phyloP scores from a whole-genome alignment of 2,888 invertebrate genomes.

The Pristionchus mayeri region DNA sequence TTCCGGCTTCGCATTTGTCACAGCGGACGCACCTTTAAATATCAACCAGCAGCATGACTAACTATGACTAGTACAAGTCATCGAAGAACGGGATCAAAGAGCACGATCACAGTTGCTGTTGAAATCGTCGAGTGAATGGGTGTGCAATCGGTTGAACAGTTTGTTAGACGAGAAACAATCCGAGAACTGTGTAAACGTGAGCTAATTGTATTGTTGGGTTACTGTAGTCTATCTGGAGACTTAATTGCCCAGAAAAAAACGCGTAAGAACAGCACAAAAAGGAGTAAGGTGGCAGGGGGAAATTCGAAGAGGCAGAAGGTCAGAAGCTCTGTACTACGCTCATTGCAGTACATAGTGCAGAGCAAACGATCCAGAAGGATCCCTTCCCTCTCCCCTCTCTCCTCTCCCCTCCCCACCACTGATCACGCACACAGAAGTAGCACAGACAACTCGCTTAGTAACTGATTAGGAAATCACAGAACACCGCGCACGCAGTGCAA shows the following conservation, averaged over 20 bases:
- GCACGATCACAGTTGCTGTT: no score
- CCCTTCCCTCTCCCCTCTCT: constrained; percentile 53
- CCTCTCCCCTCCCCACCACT: constrained; percentile 50
- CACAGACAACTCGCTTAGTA: neutral
- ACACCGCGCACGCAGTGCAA: neutral
- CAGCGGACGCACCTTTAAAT: no score
- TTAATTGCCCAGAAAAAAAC: neutral
- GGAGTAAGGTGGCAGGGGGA: neutral
- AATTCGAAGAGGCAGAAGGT: neutral
- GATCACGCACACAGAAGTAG: constrained; percentile 54
- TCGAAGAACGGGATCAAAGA: no score
- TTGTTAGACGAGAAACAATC: neutral
- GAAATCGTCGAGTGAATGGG: constrained; percentile 9
- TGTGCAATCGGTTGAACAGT: neutral
- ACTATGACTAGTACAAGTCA: no score
- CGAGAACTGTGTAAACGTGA: neutral
- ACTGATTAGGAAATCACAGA: neutral
- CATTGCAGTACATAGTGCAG: constrained; percentile 34
- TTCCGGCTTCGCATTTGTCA: no score
- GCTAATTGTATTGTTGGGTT: neutral
- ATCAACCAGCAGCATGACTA: no score
- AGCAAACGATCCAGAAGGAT: constrained; percentile 54
- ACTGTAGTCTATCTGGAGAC: constrained; percentile 5
- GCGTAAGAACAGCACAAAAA: neutral
- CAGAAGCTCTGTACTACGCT: constrained; percentile 4